Conservation (phyloP, 1,140 invertebrate genomes). For the Vanessa atalanta region DNA sequence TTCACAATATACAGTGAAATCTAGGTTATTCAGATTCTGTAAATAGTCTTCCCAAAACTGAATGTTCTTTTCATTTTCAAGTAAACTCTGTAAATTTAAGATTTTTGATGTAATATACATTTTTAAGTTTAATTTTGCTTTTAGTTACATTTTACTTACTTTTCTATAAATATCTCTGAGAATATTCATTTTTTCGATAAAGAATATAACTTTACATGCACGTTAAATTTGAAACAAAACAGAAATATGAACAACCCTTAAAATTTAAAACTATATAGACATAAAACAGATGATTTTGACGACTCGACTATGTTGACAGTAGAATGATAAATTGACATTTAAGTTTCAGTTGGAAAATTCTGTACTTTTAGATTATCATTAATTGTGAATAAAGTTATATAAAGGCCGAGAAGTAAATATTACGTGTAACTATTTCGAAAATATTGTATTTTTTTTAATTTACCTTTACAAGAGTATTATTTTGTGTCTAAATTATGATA, state of each 20-base stretch:
- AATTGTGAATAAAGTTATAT: too few relatives aligned
- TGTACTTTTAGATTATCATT: too few relatives aligned
- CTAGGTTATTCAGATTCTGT: slow-evolving; percentile 54
- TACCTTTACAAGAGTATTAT: too few relatives aligned
- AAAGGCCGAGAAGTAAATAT: too few relatives aligned
- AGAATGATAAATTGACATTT: not conserved
- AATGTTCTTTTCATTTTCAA: slow-evolving; percentile 65
- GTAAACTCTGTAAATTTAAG: slow-evolving; percentile 52
- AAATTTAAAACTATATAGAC: too few relatives aligned
- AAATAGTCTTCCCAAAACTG: slow-evolving; percentile 70
- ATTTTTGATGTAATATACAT: not conserved
- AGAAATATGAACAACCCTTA: not conserved
- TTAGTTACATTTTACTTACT: slow-evolving; percentile 24
- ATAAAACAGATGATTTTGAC: slow-evolving; percentile 3
- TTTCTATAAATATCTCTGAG: slow-evolving; percentile 45
- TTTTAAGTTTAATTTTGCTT: too few relatives aligned
- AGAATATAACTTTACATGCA: not conserved
- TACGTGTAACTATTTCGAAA: too few relatives aligned
- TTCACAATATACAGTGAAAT: slow-evolving; percentile 62
- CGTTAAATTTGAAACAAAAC: not conserved
- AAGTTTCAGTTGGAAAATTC: not conserved
- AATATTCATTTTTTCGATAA: slow-evolving; percentile 37
- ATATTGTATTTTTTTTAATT: too few relatives aligned
- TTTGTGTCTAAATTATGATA: too few relatives aligned
- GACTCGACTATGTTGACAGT: not conserved